Percentiles rank a stretch among this genome's conserved stretches.
Evolutionary conservation across 2,113 vertebrate genomes (phyloP).

Genomic region (Hippopotamus amphibius): DNA sequence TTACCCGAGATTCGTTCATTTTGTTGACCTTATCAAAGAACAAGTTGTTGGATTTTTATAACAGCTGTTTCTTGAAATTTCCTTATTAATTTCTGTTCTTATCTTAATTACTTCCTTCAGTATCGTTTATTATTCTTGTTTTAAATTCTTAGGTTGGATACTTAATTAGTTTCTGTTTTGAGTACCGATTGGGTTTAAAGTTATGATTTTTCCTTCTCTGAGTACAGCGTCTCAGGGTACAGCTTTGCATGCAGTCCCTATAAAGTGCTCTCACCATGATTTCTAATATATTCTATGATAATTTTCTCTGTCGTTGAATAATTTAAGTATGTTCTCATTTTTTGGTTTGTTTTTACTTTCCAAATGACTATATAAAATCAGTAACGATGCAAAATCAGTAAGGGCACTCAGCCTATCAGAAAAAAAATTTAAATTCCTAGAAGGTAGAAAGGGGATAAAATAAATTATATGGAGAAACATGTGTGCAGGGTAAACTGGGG

Average conservation of each 20-base stretch:
- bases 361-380: neutral
- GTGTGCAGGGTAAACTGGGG: neutral
- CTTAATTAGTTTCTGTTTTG: constrained; percentile 44
- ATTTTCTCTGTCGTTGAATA: neutral
- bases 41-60: constrained; percentile 58
- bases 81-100: constrained; percentile 63
- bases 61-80: constrained; percentile 65
- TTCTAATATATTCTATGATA: neutral
- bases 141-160: constrained; percentile 44
- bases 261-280: neutral
- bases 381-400: constrained; percentile 10
- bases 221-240: neutral
- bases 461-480: neutral
- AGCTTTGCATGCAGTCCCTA: neutral
- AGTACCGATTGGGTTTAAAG: constrained; percentile 51
- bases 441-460: neutral
- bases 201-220: constrained; percentile 38
- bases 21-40: constrained; percentile 64
- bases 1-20: constrained; percentile 35
- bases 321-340: neutral
- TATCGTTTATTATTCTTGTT: constrained; percentile 46
- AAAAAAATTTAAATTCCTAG: neutral
- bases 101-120: constrained; percentile 74
- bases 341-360: constrained; percentile 18
- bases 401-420: neutral